These are phyloP conservation scores for Dolomedes plantarius DNA, from an alignment of 2,888 invertebrate species.

Conservation along the genomic window DNA sequence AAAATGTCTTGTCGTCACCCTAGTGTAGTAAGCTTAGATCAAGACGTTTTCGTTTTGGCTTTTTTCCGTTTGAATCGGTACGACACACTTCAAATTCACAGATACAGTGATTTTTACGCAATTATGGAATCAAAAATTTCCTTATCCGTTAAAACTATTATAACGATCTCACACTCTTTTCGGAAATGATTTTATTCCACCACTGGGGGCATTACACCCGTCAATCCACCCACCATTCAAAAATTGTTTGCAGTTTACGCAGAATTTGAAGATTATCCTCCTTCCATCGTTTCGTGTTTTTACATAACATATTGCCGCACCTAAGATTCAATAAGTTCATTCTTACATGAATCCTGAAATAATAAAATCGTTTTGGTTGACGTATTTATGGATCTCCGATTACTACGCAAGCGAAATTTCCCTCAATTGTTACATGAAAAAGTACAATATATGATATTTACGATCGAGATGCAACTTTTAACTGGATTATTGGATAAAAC, in stretches of 20 bases:
- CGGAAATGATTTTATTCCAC: constrained; percentile 41
- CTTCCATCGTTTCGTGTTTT: background rate
- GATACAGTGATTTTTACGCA: constrained; percentile 14
- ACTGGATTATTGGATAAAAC: constrained; percentile 17
- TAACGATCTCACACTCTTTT: no score
- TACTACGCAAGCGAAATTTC: constrained; percentile 8
- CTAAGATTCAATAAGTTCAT: background rate
- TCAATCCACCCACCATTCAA: constrained; percentile 6
- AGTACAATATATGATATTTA: constrained; percentile 7
- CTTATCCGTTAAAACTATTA: no score
- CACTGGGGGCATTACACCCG: background rate
- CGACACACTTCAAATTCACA: constrained; percentile 26
- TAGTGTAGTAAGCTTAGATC: constrained; percentile 24
- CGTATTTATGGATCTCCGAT: constrained; percentile 34
- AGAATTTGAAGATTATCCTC: background rate
- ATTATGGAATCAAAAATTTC: constrained; percentile 8
- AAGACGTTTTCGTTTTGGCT: constrained; percentile 36
- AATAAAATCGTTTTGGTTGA: constrained; percentile 12
- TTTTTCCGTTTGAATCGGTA: background rate
- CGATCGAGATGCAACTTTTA: constrained; percentile 25
- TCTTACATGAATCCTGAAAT: background rate
- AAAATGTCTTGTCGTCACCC: background rate
- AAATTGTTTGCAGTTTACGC: background rate
- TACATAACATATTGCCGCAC: background rate
- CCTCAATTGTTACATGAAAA: constrained; percentile 32